Conservation (phyloP, 2,113 vertebrate genomes). For the Chelonoidis abingdonii region DNA sequence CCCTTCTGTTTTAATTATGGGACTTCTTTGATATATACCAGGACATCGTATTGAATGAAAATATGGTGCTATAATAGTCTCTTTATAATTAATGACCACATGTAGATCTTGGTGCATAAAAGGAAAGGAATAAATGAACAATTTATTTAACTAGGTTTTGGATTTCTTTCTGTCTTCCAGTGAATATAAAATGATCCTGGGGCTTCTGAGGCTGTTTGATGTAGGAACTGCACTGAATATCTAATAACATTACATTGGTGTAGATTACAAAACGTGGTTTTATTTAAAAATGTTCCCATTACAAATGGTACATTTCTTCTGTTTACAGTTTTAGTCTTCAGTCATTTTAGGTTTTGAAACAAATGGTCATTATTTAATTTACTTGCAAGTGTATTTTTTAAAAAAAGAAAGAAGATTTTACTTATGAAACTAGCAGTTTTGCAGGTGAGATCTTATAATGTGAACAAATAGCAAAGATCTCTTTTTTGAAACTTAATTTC, state of each 20-base stretch:
- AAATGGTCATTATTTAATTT: slow-evolving; percentile 44
- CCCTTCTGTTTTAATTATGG: slow-evolving; percentile 91
- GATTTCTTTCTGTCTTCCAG: slow-evolving; percentile 85
- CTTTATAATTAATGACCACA: slow-evolving; percentile 91
- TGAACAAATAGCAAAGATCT: not conserved
- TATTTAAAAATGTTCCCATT: slow-evolving; percentile 68
- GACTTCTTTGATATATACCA: slow-evolving; percentile 90
- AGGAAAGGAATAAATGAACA: slow-evolving; percentile 90
- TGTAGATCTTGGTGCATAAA: slow-evolving; percentile 89
- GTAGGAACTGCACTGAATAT: slow-evolving; percentile 75
- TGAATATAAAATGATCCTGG: slow-evolving; percentile 84
- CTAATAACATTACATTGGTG: slow-evolving; percentile 80
- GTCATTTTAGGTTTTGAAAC: slow-evolving; percentile 19
- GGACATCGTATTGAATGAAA: slow-evolving; percentile 90
- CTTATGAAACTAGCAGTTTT: not conserved
- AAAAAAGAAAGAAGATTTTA: not conserved
- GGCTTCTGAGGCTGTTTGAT: slow-evolving; percentile 83
- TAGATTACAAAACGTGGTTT: slow-evolving; percentile 79
- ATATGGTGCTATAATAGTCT: slow-evolving; percentile 91
- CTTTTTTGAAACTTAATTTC: not conserved
- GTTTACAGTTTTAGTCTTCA: slow-evolving; percentile 59
- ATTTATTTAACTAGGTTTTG: slow-evolving; percentile 92
- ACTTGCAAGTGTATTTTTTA: slow-evolving; percentile 20
- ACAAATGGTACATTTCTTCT: slow-evolving; percentile 56
- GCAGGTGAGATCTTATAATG: not conserved